Base-by-base conservation (phyloP, 2,888 invertebrate genomes). In the Hermaeophaga mercurialis region DNA sequence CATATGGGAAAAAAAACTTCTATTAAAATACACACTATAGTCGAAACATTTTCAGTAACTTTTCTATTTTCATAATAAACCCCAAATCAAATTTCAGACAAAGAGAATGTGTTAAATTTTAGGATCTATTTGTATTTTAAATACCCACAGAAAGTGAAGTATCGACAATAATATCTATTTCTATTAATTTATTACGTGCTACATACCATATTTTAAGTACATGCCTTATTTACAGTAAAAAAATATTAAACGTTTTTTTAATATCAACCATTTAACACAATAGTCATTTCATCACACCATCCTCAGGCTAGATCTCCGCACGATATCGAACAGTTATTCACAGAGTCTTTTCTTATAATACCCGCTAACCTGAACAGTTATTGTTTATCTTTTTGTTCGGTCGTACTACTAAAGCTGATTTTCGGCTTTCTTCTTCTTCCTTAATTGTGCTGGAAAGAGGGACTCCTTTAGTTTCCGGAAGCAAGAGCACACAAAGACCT, bases 401-500 rank as follows among this genome's bases (percentile, higher is more conserved):
- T 24, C 59, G 56, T 2, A 22, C 39, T 5, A 39, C 55, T 45
- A 62, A 48, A 4, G 44, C 48, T 18, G 52, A 52, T 24, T 54
- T 59, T n/a, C 50, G 26, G 7, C 33, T 50, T 24, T 54, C 36
- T 34, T 65, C 53, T 19, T 66, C 67, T 41, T 72, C 70, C 38
- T 68, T 66, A 3, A 76, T 48, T 1, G 74, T 73, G 26, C 71
- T 73, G 4, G 80, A 78, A 8, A 85, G 71, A 1, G 80, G 80
- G 46, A 75, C 76, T 50, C 80, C 80, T n/a, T 85, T 83, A 1
- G 90, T 90, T 78, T 92, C 92, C 0, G 91, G 91, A 45, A 93
- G 79, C 55, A 90, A 81, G 18, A 91, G 80, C 0, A 90, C 86
- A 36, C 88, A 83, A 26, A 85, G 76, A 1, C 91, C 91, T 1